phyloP scores from a whole-genome alignment of 2,113 vertebrate species.

The Fulica atra region DNA sequence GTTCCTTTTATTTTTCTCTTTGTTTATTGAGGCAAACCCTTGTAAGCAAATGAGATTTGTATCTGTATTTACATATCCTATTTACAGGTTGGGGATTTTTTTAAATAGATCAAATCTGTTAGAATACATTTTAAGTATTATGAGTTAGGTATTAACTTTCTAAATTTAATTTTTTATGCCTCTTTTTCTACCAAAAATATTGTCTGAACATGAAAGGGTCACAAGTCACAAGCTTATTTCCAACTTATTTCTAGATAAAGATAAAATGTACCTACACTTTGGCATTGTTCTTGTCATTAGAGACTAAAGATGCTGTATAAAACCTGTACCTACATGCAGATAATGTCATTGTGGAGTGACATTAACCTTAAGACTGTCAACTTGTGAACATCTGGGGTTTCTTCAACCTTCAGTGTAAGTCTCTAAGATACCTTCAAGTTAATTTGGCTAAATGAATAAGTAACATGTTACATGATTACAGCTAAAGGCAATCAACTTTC shows the following conservation, averaged over 20 bases:
- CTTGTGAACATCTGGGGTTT: conserved; percentile 76
- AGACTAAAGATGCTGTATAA: conserved; percentile 77
- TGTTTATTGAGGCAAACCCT: background rate
- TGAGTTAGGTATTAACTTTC: background rate
- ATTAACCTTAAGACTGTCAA: conserved; percentile 80
- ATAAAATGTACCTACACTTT: background rate
- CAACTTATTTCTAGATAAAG: background rate
- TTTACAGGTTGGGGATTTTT: too few species aligned
- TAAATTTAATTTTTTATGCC: background rate
- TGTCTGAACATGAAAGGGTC: background rate
- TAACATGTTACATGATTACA: background rate
- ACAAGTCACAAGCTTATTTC: background rate
- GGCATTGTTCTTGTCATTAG: conserved; percentile 10
- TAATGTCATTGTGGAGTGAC: conserved; percentile 74
- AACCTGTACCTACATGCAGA: conserved; percentile 75
- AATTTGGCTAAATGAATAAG: background rate
- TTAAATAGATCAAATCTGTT: background rate
- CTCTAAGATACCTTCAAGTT: background rate
- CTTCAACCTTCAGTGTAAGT: conserved; percentile 77
- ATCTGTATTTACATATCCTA: too few species aligned
- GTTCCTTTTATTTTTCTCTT: background rate
- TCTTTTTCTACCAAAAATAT: background rate
- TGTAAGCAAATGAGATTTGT: background rate
- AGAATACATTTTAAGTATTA: background rate
- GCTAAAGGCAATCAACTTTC: background rate